Conservation (phyloP, 1,140 invertebrate species). For the Phymorhynchus buccinoides region DNA sequence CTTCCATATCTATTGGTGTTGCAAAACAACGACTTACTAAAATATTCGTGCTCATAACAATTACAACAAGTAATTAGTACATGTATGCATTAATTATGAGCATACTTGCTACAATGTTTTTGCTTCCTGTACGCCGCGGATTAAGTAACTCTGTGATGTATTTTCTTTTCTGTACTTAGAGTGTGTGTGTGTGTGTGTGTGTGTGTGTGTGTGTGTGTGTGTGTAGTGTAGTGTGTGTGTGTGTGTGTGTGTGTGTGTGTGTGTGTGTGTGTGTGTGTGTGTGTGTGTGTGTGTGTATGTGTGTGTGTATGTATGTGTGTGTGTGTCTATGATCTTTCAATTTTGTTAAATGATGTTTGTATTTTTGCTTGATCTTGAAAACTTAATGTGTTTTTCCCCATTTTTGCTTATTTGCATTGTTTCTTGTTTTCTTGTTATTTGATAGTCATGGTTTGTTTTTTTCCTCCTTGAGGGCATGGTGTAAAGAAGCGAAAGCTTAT, state of each 20-base stretch:
- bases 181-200: not conserved
- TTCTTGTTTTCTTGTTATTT: not conserved
- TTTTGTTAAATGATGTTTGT: not conserved
- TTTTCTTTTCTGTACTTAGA: too few species aligned
- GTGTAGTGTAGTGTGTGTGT: not conserved
- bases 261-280: conserved; percentile 2
- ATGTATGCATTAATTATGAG: too few species aligned
- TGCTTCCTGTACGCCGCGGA: not conserved
- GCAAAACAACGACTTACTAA: too few species aligned
- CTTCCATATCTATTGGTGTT: too few species aligned
- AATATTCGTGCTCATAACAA: not conserved
- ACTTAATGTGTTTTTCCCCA: not conserved
- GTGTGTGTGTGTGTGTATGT: not conserved
- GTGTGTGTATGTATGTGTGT: conserved; percentile 6
- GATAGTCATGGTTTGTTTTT: not conserved
- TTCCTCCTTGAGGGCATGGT: too few species aligned
- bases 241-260: not conserved
- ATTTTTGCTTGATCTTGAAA: not conserved
- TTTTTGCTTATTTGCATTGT: too few species aligned
- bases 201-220: not conserved
- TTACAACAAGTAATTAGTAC: too few species aligned
- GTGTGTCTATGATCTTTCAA: too few species aligned
- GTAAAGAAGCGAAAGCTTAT: too few species aligned
- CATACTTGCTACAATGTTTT: not conserved
- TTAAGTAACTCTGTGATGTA: not conserved